Percentiles rank a stretch among this genome's conserved stretches.
These are phyloP conservation scores for Bubo blakistoni DNA, from an alignment of 2,113 vertebrate species.

Conservation along the genomic window DNA sequence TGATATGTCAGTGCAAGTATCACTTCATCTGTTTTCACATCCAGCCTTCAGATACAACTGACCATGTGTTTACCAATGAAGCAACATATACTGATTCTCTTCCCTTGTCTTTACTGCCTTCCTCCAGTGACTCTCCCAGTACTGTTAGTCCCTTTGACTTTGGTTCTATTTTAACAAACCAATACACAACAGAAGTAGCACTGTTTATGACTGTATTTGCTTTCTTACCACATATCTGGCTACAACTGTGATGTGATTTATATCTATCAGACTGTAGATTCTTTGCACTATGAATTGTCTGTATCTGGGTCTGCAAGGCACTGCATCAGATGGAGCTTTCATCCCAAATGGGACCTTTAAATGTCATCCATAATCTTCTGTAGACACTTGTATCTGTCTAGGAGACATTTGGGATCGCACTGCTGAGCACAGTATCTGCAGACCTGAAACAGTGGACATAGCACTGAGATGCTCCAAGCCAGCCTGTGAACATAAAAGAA, in stretches of 20 bases:
- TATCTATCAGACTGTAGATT: background rate
- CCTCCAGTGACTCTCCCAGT: background rate
- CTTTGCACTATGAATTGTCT: background rate
- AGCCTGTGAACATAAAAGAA: background rate
- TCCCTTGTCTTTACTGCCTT: background rate
- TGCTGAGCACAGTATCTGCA: background rate
- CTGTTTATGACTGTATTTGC: background rate
- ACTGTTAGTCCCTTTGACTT: background rate
- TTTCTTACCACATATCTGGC: background rate
- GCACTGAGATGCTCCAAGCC: background rate
- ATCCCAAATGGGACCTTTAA: background rate
- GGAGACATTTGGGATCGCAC: background rate
- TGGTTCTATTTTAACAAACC: background rate
- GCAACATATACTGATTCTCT: background rate
- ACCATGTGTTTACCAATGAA: background rate
- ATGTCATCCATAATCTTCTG: background rate
- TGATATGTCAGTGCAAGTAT: background rate
- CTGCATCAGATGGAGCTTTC: background rate
- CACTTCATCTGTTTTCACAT: background rate
- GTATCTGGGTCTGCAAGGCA: background rate
- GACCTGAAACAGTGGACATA: background rate
- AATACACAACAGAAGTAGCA: background rate
- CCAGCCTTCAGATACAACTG: background rate
- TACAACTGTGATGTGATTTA: background rate
- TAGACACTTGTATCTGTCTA: background rate